phyloP scores from a whole-genome alignment of 2,113 vertebrate genomes.

The Cryptomyrus ogoouensis region DNA sequence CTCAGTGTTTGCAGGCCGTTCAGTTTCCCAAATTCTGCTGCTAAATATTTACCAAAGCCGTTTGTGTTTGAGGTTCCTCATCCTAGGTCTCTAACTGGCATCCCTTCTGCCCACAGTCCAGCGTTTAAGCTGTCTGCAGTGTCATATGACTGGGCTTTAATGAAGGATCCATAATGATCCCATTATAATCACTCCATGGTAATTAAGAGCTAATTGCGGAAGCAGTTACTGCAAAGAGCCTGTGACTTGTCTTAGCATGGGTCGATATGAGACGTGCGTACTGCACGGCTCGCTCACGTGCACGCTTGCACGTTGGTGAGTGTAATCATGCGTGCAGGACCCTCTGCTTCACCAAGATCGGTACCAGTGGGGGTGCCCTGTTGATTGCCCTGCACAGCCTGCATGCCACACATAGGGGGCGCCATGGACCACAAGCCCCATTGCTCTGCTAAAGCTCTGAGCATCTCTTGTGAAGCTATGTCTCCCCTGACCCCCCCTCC shows the following conservation, averaged over 20 bases:
- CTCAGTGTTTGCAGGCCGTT: not conserved
- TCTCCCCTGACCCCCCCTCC: not conserved
- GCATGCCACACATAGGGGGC: constrained; percentile 32
- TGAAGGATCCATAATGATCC: not conserved
- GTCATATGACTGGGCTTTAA: not conserved
- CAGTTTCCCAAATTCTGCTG: not conserved
- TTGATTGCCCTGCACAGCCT: not conserved
- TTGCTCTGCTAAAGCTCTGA: constrained; percentile 26
- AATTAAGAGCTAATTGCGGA: not conserved
- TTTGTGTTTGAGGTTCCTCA: not conserved
- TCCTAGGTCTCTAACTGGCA: not conserved
- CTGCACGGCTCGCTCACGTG: not conserved
- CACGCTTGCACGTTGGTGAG: not conserved
- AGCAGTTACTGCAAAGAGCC: not conserved
- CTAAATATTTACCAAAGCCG: not conserved
- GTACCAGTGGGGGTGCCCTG: not conserved
- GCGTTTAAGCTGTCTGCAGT: not conserved
- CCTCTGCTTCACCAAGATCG: not conserved
- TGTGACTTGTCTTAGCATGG: not conserved
- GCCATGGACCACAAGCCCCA: constrained; percentile 34
- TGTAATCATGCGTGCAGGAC: not conserved
- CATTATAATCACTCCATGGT: not conserved
- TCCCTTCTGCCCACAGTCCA: not conserved
- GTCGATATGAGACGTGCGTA: not conserved
- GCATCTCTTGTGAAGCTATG: constrained; percentile 13